These are phyloP conservation scores for Tinea semifulvella DNA, from an alignment of 2,888 invertebrate genomes.

Conservation along the genomic window DNA sequence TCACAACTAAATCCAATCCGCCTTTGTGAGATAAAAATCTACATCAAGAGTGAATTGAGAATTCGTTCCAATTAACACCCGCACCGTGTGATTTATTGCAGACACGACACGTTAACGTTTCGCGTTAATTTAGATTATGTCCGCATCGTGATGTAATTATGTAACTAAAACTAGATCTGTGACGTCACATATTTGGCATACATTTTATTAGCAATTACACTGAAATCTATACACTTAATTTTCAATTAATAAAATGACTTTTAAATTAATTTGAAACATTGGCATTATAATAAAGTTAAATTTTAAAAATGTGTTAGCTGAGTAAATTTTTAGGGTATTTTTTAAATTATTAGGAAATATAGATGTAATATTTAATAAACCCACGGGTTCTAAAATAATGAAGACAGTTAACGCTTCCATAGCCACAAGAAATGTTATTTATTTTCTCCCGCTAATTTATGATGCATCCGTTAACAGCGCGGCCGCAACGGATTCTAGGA, in stretches of 20 bases:
- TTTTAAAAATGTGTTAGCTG: neutral
- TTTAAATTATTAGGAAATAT: neutral
- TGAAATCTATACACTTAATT: no score
- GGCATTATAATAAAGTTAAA: neutral
- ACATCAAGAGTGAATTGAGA: conserved; percentile 31
- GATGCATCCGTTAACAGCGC: conserved; percentile 16
- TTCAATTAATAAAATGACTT: no score
- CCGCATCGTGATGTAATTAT: neutral
- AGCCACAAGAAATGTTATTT: conserved; percentile 9
- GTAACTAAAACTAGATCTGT: neutral
- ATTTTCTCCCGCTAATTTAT: conserved; percentile 42
- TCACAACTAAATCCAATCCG: no score
- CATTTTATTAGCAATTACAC: no score
- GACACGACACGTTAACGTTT: neutral
- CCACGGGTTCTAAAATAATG: neutral
- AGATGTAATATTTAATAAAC: neutral
- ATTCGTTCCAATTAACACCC: conserved; percentile 63
- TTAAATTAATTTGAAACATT: no score
- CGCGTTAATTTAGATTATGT: neutral
- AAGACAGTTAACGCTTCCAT: conserved; percentile 6
- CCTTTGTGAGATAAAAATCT: no score
- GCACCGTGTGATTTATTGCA: conserved; percentile 13
- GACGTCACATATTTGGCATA: no score
- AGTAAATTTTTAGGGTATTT: neutral
- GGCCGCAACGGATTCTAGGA: conserved; percentile 16